Conservation (phyloP, 2,888 invertebrate genomes). For the Nesidiocoris tenuis region DNA sequence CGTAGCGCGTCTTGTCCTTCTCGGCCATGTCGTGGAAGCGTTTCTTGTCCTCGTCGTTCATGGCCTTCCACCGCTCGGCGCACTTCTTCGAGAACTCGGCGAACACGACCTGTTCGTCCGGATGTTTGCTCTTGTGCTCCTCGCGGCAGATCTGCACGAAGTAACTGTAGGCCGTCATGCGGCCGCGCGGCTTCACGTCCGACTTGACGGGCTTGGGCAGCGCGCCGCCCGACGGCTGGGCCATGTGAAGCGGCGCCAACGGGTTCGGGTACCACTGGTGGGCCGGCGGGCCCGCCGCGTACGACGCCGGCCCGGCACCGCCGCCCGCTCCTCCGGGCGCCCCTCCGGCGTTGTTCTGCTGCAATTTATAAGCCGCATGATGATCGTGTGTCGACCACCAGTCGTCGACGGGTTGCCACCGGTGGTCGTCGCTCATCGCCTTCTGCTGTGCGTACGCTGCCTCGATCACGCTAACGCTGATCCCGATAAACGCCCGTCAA, state of each 20-base stretch:
- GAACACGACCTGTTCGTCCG: conserved; percentile 96
- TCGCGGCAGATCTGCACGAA: conserved; percentile 99
- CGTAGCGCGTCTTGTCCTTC: conserved; percentile 94
- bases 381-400: conserved; percentile 9
- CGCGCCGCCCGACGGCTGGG: conserved; percentile 52
- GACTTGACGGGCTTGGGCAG: conserved; percentile 67
- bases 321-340: not conserved
- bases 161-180: conserved; percentile 94
- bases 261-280: conserved; percentile 41
- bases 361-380: conserved; percentile 13
- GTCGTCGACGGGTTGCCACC: conserved; percentile 12
- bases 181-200: conserved; percentile 84
- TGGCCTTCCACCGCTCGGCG: conserved; percentile 87
- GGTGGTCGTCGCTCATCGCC: conserved; percentile 9
- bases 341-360: not conserved
- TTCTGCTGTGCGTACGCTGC: not conserved
- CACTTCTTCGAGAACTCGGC: conserved; percentile 99
- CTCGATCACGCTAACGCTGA: not conserved
- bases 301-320: not conserved
- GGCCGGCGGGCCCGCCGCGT: conserved; percentile 25
- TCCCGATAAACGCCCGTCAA: not conserved
- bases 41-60: conserved; percentile 98
- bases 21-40: conserved; percentile 99
- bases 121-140: conserved; percentile 99
- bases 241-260: conserved; percentile 30